Conservation (phyloP, 2,888 invertebrate genomes). For the Catotricha subobsoleta region DNA sequence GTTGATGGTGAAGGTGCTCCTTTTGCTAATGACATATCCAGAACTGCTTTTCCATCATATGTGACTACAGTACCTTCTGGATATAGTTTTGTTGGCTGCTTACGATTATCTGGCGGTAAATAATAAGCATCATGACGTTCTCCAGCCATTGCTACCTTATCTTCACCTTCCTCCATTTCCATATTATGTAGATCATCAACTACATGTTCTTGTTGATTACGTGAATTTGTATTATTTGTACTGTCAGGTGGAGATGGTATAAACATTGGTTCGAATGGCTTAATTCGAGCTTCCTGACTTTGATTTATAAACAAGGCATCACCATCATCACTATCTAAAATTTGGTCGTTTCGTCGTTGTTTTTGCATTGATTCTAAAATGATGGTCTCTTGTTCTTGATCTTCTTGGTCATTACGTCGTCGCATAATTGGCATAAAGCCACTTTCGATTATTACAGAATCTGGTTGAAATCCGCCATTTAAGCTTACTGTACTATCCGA, state of each 20-base stretch:
- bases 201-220: conserved; percentile 27
- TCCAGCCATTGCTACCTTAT: conserved; percentile 50
- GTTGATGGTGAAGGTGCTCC: conserved; percentile 26
- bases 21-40: conserved; percentile 42
- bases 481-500: too few relatives aligned
- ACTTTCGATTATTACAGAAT: conserved; percentile 63
- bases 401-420: conserved; percentile 11
- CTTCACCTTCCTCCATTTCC: conserved; percentile 26
- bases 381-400: conserved; percentile 18
- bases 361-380: conserved; percentile 30
- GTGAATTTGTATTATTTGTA: conserved; percentile 13
- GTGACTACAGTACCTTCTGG: conserved; percentile 46
- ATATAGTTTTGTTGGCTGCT: conserved; percentile 11
- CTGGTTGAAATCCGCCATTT: conserved; percentile 64
- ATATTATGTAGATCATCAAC: conserved; percentile 20
- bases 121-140: conserved; percentile 55
- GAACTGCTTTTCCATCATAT: conserved; percentile 57
- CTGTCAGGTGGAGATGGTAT: conserved; percentile 56
- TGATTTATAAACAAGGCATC: conserved; percentile 30
- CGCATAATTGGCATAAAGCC: conserved; percentile 59
- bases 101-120: conserved; percentile 40
- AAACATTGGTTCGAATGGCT: conserved; percentile 63
- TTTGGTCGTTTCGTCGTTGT: conserved; percentile 24
- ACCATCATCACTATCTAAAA: conserved; percentile 23
- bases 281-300: conserved; percentile 31